Percentiles rank a stretch among this genome's conserved stretches.
Conservation (phyloP, 2,113 vertebrate species). For the Procapra przewalskii region DNA sequence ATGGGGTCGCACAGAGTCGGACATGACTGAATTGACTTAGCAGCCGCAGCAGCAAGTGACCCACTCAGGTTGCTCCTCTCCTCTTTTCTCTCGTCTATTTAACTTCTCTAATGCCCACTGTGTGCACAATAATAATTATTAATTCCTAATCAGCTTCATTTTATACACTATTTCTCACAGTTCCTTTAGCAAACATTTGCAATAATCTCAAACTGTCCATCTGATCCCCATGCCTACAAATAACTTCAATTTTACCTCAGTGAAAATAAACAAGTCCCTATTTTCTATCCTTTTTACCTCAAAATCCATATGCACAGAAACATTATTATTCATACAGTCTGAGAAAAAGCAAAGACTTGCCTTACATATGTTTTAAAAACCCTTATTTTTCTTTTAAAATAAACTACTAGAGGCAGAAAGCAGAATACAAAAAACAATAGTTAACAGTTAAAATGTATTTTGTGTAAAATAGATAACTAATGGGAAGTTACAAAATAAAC, state of each 20-base stretch:
- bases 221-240: background rate
- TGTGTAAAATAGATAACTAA: background rate
- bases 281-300: background rate
- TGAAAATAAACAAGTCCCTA: background rate
- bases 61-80: background rate
- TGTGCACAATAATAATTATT: background rate
- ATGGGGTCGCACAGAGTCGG: too few relatives aligned
- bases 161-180: background rate
- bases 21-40: too few relatives aligned
- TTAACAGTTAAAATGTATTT: background rate
- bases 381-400: background rate
- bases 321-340: background rate
- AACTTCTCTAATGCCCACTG: background rate
- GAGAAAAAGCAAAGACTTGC: background rate
- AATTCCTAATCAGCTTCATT: background rate
- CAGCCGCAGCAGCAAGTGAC: too few relatives aligned
- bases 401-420: background rate
- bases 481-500: background rate
- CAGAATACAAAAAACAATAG: background rate
- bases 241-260: background rate
- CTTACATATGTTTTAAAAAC: background rate
- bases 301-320: background rate
- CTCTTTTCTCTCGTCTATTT: background rate
- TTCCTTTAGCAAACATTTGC: background rate
- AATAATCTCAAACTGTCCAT: background rate